Base-by-base conservation (phyloP, 2,888 invertebrate genomes). In the Venustoraphidia nigricollis region DNA sequence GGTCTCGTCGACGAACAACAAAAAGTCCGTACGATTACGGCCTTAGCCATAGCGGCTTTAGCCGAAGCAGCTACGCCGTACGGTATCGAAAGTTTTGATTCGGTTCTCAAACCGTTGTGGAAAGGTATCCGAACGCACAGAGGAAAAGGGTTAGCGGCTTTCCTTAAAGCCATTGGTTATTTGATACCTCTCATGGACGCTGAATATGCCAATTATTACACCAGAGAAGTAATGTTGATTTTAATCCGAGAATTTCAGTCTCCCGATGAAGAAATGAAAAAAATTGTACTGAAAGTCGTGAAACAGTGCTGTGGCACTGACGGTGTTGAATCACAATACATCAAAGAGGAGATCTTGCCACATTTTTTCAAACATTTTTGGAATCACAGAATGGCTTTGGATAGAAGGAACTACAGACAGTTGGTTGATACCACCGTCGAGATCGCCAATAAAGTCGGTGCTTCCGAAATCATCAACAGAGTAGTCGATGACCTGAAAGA, bases 251-350 rank as follows among this genome's bases (percentile, higher is more conserved):
- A 99, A 74, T 99, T 99, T 68, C 96, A 96, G 69, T 97, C 97
- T 49, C 98, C 98, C 1, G 98, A 99, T 66, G 98, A 99, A 67
- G 98, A 99, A 76, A 99, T 99, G 98, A 99, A 99, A 68, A 99
- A 99, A 66, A 99, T 99, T 71, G 98, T 99, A 1, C 73, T 99
- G 54, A 99, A 99, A 76, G 93, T 97, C 52, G 98, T 99, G 51
- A 99, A 99, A 67, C 98, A 99, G 69, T 99, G 98, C 69, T 99
- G 98, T 64, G 96, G 94, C 9, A 99, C 98, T 0, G 98, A 99
- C 66, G 98, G 98, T 81, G 98, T 99, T 46, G 98, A 98, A 66
- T 84, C 98, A 0, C 93, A 95, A 62, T 99, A 99, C 62, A 99
- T 99, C 56, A 96, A 97, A 70, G 96, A 97, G 59, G 98, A 99